Percentiles rank a stretch among this genome's conserved stretches.
These are phyloP conservation scores for Gallinago jamesoni DNA, from an alignment of 2,113 vertebrate genomes.

Conservation along the genomic window DNA sequence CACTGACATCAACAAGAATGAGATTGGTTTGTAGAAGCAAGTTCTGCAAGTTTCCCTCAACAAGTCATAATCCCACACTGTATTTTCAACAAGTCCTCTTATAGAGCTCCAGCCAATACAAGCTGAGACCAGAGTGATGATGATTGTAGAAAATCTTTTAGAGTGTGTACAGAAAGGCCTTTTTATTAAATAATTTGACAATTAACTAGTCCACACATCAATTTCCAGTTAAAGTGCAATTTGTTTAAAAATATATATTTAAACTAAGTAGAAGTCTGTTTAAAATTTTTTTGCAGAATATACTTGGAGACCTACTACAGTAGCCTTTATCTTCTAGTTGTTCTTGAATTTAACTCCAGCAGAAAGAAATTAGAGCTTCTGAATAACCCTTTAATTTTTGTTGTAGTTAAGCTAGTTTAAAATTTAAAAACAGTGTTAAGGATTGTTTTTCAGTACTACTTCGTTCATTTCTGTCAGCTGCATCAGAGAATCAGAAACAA, in stretches of 20 bases:
- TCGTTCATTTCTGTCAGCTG: neutral
- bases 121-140: constrained; percentile 25
- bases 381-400: neutral
- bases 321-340: neutral
- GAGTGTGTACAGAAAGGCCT: neutral
- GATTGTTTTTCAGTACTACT: neutral
- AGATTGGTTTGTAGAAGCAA: neutral
- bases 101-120: constrained; percentile 21
- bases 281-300: neutral
- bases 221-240: neutral
- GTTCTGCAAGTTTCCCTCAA: neutral
- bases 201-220: neutral
- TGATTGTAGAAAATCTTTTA: neutral
- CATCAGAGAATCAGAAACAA: neutral
- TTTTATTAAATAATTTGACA: constrained; percentile 26
- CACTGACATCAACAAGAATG: neutral
- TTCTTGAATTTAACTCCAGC: neutral
- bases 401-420: neutral
- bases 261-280: neutral
- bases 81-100: constrained; percentile 14
- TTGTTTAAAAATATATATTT: neutral
- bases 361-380: neutral
- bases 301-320: neutral
- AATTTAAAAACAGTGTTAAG: neutral
- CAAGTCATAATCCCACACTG: constrained; percentile 2